phyloP scores from a whole-genome alignment of 64 coral and sea anemone species.

The Montipora sp. region DNA sequence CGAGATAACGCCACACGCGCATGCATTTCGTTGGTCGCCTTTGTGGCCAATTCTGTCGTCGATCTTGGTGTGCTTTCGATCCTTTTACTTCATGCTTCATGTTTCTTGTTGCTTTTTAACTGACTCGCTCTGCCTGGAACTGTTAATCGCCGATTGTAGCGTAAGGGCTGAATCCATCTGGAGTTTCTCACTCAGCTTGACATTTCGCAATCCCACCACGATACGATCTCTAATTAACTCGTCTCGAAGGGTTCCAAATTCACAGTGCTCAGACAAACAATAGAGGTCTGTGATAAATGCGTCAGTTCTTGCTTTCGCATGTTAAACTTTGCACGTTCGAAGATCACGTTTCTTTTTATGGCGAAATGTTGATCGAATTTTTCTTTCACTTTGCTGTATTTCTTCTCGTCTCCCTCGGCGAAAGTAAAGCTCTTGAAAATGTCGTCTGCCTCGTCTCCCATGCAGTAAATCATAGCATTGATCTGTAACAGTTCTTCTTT shows the following conservation, averaged over 20 bases:
- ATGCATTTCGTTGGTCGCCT: too few species aligned
- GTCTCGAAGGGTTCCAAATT: background rate
- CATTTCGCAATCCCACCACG: background rate
- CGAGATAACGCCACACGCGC: background rate
- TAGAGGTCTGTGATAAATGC: slow-evolving; percentile 18
- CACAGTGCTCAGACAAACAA: background rate
- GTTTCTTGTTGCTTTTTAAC: too few species aligned
- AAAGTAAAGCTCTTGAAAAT: background rate
- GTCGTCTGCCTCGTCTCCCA: slow-evolving; percentile 18
- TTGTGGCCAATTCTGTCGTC: too few species aligned
- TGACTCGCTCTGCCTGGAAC: too few species aligned
- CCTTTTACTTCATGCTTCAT: too few species aligned
- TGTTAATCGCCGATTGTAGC: too few species aligned
- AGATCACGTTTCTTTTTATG: too few species aligned
- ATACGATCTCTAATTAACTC: background rate
- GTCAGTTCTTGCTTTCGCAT: background rate
- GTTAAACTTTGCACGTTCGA: too few species aligned
- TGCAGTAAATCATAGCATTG: slow-evolving; percentile 21
- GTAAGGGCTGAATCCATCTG: background rate
- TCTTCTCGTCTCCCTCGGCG: background rate
- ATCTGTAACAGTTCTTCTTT: background rate
- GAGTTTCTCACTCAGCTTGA: background rate
- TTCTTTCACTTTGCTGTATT: background rate
- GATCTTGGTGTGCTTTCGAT: too few species aligned
- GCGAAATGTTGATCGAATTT: too few species aligned